phyloP scores from a whole-genome alignment of 2,113 vertebrate species.

The Apteryx owenii region DNA sequence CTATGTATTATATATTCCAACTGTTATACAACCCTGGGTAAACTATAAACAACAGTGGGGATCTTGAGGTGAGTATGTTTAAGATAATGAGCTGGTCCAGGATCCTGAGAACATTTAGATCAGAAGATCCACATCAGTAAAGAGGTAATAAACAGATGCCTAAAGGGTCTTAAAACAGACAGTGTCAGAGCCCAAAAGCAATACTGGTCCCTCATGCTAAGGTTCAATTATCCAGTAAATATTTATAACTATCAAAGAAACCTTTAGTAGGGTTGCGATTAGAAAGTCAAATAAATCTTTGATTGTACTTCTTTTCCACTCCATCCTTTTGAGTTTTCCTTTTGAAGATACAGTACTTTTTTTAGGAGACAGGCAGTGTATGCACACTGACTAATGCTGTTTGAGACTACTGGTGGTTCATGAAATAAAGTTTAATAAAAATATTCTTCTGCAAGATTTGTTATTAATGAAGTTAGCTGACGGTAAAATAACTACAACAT shows the following conservation, averaged over 20 bases:
- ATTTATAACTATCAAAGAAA: background rate
- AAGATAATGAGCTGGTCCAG: conserved; percentile 25
- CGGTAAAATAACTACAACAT: background rate
- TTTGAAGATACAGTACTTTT: background rate
- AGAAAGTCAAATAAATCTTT: background rate
- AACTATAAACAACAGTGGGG: background rate
- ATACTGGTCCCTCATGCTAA: background rate
- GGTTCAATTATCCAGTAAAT: background rate
- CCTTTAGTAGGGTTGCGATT: background rate
- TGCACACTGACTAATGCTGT: background rate
- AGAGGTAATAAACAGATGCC: background rate
- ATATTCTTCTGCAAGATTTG: no score
- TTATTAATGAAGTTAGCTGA: background rate
- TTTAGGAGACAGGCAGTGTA: background rate
- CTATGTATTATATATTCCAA: background rate
- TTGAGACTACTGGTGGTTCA: background rate
- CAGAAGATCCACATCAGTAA: background rate
- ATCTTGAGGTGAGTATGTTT: background rate
- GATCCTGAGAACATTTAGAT: background rate
- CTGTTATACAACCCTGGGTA: background rate
- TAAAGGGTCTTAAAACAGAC: conserved; percentile 7
- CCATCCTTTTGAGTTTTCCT: background rate
- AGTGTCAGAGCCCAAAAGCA: background rate
- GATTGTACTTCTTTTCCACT: background rate
- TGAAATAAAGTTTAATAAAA: background rate